These are phyloP conservation scores for Acanthis flammea DNA, from an alignment of 2,797 vertebrate genomes.

Conservation along the genomic window DNA sequence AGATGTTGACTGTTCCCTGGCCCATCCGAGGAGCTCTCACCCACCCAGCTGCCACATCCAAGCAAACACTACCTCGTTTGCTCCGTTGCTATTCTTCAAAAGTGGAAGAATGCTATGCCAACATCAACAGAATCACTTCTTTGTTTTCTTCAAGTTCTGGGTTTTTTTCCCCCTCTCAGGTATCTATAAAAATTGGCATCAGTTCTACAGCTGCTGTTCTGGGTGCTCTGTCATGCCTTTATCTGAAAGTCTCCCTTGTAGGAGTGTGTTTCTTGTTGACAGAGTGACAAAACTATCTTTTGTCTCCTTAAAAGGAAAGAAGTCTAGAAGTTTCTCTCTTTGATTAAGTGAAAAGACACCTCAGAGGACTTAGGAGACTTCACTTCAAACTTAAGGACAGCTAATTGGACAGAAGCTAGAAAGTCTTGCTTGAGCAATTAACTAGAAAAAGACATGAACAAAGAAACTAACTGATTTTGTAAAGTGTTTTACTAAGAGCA, in stretches of 20 bases:
- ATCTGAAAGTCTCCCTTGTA: not conserved
- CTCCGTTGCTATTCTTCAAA: not conserved
- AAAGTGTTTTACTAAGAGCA: too few species aligned
- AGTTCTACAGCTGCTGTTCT: not conserved
- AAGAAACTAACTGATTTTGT: too few species aligned
- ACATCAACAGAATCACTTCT: not conserved
- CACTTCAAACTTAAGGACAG: too few species aligned
- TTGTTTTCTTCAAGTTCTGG: not conserved
- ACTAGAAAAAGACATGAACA: too few species aligned
- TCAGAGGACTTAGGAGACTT: too few species aligned
- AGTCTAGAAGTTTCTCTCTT: too few species aligned
- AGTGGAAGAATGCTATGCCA: accelerated
- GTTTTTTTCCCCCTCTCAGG: not conserved
- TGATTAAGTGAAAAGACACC: too few species aligned
- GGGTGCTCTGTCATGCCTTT: not conserved
- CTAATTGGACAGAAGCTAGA: too few species aligned
- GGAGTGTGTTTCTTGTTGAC: too few species aligned
- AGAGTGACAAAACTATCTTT: too few species aligned
- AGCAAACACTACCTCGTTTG: not conserved
- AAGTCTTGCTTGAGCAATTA: too few species aligned
- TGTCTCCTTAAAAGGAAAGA: too few species aligned
- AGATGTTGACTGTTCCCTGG: not conserved
- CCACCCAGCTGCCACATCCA: not conserved
- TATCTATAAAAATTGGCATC: not conserved
- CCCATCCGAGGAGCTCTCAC: accelerated